Conservation (phyloP, 2,797 vertebrate species). For the Dryobates pubescens region DNA sequence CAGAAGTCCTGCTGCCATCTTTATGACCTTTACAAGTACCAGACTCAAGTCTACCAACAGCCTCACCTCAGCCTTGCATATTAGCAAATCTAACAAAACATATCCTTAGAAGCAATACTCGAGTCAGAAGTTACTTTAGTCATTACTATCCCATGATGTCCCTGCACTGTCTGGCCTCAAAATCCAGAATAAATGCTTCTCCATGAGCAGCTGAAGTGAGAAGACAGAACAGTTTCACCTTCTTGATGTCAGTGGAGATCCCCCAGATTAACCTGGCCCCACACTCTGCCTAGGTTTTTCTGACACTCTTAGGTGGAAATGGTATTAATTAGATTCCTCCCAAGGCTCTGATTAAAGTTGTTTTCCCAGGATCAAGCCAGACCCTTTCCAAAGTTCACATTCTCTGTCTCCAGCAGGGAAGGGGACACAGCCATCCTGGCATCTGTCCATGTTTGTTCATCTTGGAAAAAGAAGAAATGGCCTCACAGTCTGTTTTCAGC, state of each 20-base stretch:
- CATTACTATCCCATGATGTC: not conserved
- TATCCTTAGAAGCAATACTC: not conserved
- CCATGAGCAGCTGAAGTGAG: not conserved
- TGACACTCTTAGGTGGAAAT: not conserved
- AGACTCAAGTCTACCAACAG: not conserved
- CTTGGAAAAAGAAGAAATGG: conserved; percentile 11
- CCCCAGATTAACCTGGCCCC: conserved; percentile 21
- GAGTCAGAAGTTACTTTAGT: not conserved
- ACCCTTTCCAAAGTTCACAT: conserved; percentile 49
- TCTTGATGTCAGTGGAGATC: not conserved
- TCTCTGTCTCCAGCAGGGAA: not conserved
- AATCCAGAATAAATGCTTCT: not conserved
- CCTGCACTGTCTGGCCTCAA: not conserved
- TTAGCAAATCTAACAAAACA: not conserved
- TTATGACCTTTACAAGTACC: not conserved
- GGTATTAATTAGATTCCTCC: conserved; percentile 32
- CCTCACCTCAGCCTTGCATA: not conserved
- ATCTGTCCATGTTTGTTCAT: not conserved
- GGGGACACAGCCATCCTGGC: not conserved
- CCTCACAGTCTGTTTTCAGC: not conserved
- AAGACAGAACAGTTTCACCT: not conserved
- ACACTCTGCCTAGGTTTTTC: not conserved
- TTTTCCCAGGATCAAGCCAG: conserved; percentile 25
- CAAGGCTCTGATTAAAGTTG: conserved; percentile 41
- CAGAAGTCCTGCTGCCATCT: not conserved